Base-by-base conservation (phyloP, 2,888 invertebrate species). In the Habrosyne pyritoides region DNA sequence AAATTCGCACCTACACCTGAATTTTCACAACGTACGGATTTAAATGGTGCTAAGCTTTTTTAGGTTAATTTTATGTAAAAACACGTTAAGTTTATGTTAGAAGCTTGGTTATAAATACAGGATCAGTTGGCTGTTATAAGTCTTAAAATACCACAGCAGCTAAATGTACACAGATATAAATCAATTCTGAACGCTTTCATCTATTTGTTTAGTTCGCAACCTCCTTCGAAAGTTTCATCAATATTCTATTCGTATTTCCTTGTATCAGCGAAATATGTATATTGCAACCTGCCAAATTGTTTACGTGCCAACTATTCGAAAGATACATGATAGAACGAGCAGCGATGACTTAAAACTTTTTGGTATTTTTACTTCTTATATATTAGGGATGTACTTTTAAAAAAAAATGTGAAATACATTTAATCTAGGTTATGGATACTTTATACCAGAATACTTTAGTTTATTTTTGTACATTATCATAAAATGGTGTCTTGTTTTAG, bases 231-330 rank as follows among this genome's bases (percentile, higher is more conserved):
- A 66, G 7, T 42, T 42, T 42, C 42, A 70, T 70, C 68, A 66
- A 70, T 70, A 70, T 70, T 70, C 68, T 53, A 60, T 60, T 66
- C 56, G 63, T 60, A 50, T 56, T 62, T 57, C 57, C 63, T 57
- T 57, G 52, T 54, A 53, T 66, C 57, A 56, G 54, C 64, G 60
- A 56, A 62, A 66, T 66, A 64, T 70, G 63, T 64, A 64, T 70
- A 60, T 64, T 70, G 68, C 64, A 66, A 60, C 63, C 62, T 60
- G 63, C 66, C 63, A 66, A 70, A 70, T 64, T 64, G 68, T 70
- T 33, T 69, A 62, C 63, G 63, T 65, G 65, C 61, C 62, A 64
- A 69, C 64, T 67, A 64, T 60, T 55, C 55, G 59, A 60, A 69
- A 62, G 59, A 62, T 42, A 42, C 42, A 42, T 8, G 51, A 53